Percentiles rank a stretch among this genome's conserved stretches.
Conservation (phyloP, 1,140 invertebrate species). For the Brevipalpus yothersi region DNA sequence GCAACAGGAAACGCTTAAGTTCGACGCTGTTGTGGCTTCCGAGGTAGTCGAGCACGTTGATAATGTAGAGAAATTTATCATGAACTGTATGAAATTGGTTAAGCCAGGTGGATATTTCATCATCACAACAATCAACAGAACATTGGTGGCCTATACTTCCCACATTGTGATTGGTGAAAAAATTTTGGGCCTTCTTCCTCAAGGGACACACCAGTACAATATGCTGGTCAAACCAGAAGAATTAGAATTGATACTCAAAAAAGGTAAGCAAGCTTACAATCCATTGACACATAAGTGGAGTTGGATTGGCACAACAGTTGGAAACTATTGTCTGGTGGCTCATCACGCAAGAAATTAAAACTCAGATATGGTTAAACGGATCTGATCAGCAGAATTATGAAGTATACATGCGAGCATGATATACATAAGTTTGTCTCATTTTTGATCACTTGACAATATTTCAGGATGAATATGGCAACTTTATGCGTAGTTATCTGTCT, state of each 20-base stretch:
- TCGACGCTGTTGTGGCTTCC: constrained; percentile 60
- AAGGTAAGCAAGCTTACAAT: constrained; percentile 4
- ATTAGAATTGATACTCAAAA: constrained; percentile 35
- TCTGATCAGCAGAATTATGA: no score
- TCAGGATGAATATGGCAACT: no score
- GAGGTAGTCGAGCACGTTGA: constrained; percentile 81
- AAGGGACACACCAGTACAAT: constrained; percentile 67
- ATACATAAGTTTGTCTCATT: no score
- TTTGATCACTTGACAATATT: no score
- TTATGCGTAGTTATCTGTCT: no score
- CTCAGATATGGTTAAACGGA: no score
- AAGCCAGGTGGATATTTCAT: constrained; percentile 63
- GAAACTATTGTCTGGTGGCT: no score
- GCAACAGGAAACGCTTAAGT: constrained; percentile 21
- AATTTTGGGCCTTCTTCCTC: constrained; percentile 39
- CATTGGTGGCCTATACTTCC: constrained; percentile 36
- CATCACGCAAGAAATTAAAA: no score
- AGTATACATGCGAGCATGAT: no score
- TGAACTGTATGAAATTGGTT: constrained; percentile 36
- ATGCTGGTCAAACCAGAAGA: constrained; percentile 62
- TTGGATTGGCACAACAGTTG: no score
- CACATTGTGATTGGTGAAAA: constrained; percentile 52
- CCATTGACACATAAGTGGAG: not conserved
- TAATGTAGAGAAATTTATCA: constrained; percentile 45
- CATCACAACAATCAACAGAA: constrained; percentile 74